Evolutionary conservation across 2,113 vertebrate species (phyloP).

Genomic region (Calcarius ornatus): DNA sequence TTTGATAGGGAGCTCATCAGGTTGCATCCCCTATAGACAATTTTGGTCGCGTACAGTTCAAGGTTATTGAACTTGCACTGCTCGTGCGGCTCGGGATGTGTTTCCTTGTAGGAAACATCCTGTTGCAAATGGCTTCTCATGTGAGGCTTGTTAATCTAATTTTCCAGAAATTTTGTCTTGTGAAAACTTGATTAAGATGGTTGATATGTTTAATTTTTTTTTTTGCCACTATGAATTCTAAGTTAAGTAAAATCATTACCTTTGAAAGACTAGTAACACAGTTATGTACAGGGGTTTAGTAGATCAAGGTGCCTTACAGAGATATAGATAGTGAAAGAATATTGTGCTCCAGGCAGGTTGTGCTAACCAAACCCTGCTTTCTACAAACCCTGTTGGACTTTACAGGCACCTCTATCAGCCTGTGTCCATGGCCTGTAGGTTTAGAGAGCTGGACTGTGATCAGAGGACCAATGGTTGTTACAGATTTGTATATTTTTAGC

Average conservation of each 20-base stretch:
- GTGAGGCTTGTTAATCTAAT: background rate
- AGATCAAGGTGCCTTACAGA: background rate
- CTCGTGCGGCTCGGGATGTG: background rate
- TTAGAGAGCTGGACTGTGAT: background rate
- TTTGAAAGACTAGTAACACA: background rate
- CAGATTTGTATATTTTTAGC: slow-evolving; percentile 45
- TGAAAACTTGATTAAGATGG: background rate
- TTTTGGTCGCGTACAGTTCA: background rate
- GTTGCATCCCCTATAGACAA: background rate
- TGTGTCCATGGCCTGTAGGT: background rate
- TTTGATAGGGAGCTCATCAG: background rate
- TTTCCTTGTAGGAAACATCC: background rate
- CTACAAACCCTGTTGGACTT: background rate
- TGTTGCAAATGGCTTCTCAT: background rate
- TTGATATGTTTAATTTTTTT: background rate
- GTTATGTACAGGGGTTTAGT: background rate
- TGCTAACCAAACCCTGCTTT: background rate
- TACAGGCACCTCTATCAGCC: background rate
- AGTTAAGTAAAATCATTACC: background rate
- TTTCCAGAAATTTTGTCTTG: background rate
- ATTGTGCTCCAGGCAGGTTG: background rate
- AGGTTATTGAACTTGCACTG: background rate
- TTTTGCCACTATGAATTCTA: background rate
- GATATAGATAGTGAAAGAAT: background rate
- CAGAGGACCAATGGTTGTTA: background rate